Base-by-base conservation (phyloP, 2,113 vertebrate species). In the Clarias batrachus region DNA sequence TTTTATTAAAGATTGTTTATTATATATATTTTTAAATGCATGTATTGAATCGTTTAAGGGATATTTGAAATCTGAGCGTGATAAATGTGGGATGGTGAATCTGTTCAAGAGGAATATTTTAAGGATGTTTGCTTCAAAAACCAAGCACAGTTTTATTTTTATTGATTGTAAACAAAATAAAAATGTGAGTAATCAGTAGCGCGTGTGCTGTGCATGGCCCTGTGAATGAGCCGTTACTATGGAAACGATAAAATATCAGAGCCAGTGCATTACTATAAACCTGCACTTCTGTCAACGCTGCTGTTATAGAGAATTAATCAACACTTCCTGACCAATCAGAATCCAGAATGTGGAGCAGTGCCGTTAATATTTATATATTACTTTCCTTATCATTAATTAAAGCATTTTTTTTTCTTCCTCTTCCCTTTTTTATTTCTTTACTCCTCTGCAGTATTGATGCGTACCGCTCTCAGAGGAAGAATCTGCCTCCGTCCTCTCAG, bases 401-500 rank as follows among this genome's bases (percentile, higher is more conserved):
- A 11, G 19, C 73, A 8, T 1, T 82, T 25, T 30, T 33, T 2
- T 57, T 6, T 80, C 14, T 81, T 62, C n/a, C 14, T 59, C 19
- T 27, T 30, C 0, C 10, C 9, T 23, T 56, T 9, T 2, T 27
- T n/a, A 30, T 30, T 30, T 27, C 11, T 3, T 88, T 12, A 25
- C 48, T 48, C 7, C 7, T 86, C 78, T 37, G 48, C 91, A 96
- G 95, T 83, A 86, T 95, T 9, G 95, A 95, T 83, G 91, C 92
- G 0, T 96, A 96, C 82, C 93, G 95, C 88, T 93, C 90, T 11
- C 93, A 93, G 87, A 91, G 91, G 21, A 93, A 92, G 87, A 89
- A 9, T 10, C 90, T 90, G 66, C 84, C 68, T 21, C 87, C 88
- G 10, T 0, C 89, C 33, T 73, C 87, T 12, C 92, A 93, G 83